Conservation (phyloP, 2,113 vertebrate species). For the Panthera uncia region DNA sequence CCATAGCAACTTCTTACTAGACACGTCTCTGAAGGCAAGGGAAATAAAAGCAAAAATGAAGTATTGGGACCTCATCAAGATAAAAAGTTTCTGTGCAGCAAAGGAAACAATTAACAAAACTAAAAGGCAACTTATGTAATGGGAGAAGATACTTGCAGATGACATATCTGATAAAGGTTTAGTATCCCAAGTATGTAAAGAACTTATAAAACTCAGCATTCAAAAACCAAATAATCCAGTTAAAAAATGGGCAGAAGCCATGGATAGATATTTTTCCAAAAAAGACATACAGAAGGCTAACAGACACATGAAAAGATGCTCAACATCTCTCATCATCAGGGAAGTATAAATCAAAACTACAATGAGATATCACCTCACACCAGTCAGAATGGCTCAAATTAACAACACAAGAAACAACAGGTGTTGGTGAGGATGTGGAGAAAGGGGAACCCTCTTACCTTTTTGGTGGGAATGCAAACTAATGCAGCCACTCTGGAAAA, state of each 20-base stretch:
- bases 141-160: neutral
- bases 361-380: neutral
- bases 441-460: neutral
- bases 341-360: neutral
- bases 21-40: neutral
- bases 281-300: neutral
- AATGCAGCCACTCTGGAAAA: neutral
- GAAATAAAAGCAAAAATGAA: neutral
- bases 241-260: neutral
- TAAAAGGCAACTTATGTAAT: neutral
- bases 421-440: neutral
- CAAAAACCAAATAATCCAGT: neutral
- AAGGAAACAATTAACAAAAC: neutral
- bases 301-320: neutral
- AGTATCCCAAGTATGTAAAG: neutral
- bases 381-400: neutral
- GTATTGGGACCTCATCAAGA: neutral
- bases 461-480: neutral
- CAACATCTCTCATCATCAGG: neutral
- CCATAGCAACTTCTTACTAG: neutral
- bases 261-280: neutral
- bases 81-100: neutral
- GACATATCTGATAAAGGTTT: neutral
- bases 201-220: neutral
- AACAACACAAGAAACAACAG: neutral